phyloP scores from a whole-genome alignment of 2,888 invertebrate species.

The Drosophila cyrtoloma region DNA sequence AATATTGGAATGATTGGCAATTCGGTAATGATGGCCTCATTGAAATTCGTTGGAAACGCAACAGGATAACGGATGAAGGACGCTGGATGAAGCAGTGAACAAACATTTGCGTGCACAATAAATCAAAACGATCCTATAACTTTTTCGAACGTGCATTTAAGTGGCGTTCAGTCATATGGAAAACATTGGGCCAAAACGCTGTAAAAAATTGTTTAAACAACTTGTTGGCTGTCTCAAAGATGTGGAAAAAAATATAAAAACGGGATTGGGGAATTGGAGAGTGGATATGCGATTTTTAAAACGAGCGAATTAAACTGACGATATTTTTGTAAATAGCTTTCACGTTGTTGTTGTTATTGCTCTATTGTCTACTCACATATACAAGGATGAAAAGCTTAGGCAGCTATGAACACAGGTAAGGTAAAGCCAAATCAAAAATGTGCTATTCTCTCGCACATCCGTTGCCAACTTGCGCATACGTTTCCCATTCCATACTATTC shows the following conservation, averaged over 20 bases:
- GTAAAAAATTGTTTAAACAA: slow-evolving; percentile 58
- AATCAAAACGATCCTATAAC: slow-evolving; percentile 61
- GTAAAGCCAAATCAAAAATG: slow-evolving; percentile 27
- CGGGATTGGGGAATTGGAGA: not conserved
- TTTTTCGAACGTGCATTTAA: slow-evolving; percentile 49
- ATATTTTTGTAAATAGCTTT: slow-evolving; percentile 17
- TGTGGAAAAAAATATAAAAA: slow-evolving; percentile 6
- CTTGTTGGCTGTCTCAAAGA: slow-evolving; percentile 42
- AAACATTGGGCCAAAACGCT: slow-evolving; percentile 43
- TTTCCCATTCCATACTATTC: not conserved
- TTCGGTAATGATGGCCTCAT: slow-evolving; percentile 54
- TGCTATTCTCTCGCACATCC: slow-evolving; percentile 36
- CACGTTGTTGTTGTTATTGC: not conserved
- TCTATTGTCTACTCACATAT: slow-evolving; percentile 18
- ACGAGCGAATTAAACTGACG: slow-evolving; percentile 44
- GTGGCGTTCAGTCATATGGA: slow-evolving; percentile 39
- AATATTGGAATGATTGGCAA: slow-evolving; percentile 50
- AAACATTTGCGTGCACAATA: slow-evolving; percentile 62
- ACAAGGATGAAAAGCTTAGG: slow-evolving; percentile 36
- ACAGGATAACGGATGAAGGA: slow-evolving; percentile 33
- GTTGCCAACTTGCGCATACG: slow-evolving; percentile 38
- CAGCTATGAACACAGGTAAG: not conserved
- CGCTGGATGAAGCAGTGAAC: slow-evolving; percentile 23
- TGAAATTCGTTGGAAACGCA: slow-evolving; percentile 46
- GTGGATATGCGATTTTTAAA: slow-evolving; percentile 17